These are phyloP conservation scores for Luperina testacea DNA, from an alignment of 2,888 invertebrate species.

Conservation along the genomic window DNA sequence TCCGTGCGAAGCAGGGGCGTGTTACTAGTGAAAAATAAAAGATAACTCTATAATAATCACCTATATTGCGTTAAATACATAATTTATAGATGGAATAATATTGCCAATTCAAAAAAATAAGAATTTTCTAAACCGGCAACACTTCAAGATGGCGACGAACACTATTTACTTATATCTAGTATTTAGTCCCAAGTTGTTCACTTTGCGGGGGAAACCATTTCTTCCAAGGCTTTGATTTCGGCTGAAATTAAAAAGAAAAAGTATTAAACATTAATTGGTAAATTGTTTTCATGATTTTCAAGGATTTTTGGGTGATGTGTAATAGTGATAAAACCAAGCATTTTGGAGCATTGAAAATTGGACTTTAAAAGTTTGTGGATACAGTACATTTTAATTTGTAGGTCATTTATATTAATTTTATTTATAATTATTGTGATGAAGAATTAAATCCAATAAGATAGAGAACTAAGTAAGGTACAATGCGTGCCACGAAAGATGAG, in stretches of 20 bases:
- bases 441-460: neutral
- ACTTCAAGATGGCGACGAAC: constrained; percentile 72
- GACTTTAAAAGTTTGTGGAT: neutral
- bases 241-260: constrained; percentile 82
- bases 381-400: neutral
- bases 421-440: neutral
- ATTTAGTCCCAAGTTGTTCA: constrained; percentile 68
- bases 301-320: no score
- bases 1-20: neutral
- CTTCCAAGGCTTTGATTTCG: constrained; percentile 85
- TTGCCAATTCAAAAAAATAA: constrained; percentile 66
- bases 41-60: constrained; percentile 69
- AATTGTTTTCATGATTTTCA: neutral
- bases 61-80: constrained; percentile 85
- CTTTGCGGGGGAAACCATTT: constrained; percentile 77
- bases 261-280: neutral
- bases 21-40: constrained; percentile 56
- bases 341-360: neutral
- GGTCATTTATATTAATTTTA: neutral
- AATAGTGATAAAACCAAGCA: neutral
- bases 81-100: constrained; percentile 76
- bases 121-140: constrained; percentile 67
- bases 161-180: constrained; percentile 79
- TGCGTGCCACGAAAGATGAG: no score
- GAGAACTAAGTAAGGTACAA: no score